Evolutionary conservation across 2,797 vertebrate species (phyloP), one percentile per base, ranked within the genome.

Genomic region (Molothrus ater): DNA sequence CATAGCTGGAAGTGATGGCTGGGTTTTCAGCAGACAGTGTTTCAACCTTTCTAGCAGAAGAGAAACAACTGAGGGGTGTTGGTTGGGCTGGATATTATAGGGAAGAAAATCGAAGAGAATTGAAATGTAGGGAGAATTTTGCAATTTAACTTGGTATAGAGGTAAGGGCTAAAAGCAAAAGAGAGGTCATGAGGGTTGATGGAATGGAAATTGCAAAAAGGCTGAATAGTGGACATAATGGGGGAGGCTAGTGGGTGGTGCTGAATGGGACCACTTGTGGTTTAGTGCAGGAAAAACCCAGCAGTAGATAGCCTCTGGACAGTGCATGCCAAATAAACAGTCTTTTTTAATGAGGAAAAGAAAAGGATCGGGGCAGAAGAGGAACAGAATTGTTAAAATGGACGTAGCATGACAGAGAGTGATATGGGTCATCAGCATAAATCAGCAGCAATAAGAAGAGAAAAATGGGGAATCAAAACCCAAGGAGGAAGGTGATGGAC

Each of bases 401-500:
- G n/a, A 56, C 1, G 3, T 34, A 70, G 36, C 19, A 22, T 42
- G 32, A 57, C 4, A 4, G 19, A 50, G 34, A 10, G 3, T 43
- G 42, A 20, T 64, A 63, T 4, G 17, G 43, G n/a, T 89, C 56
- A 90, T 57, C 40, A 80, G 48, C 48, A 61, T 59, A 81, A 81
- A 79, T 64, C 36, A 73, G 40, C 56, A 75, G 36, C 48, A 86
- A 15, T 13, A 63, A 73, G 70, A 91, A 64, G 9, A 61, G 48
- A 53, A 84, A 90, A 90, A 84, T 7, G 13, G 34, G 80, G 86
- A 93, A 88, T 90, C 36, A 88, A 73, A 95, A 90, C 56, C 1
- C 2, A 25, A 89, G n/a, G 56, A 85, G 65, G 72, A 84, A 81
- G 47, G 36, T 61, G 42, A 43, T 63, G 47, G 51, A 42, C 45